phyloP scores from a whole-genome alignment of 1,140 invertebrate species.

The Lepidotrigona ventralis region DNA sequence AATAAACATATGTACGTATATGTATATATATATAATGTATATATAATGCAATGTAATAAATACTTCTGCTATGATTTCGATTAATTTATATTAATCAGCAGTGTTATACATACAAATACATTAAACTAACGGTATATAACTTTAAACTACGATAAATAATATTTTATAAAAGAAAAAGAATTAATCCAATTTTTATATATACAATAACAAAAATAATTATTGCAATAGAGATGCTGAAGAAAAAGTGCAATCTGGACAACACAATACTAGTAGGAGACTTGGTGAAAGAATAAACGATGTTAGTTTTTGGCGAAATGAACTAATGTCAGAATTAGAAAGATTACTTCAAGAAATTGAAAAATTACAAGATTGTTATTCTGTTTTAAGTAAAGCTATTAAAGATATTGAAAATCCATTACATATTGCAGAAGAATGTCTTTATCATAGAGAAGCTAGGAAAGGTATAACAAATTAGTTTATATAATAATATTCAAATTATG shows the following conservation, averaged over 20 bases:
- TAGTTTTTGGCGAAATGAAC: slow-evolving; percentile 96
- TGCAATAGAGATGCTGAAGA: slow-evolving; percentile 87
- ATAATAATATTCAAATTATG: background rate
- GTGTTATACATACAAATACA: too few relatives aligned
- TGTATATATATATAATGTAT: background rate
- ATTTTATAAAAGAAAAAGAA: background rate
- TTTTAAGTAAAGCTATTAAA: slow-evolving; percentile 90
- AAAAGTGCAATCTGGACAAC: slow-evolving; percentile 86
- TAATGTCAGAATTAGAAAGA: slow-evolving; percentile 91
- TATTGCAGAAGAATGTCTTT: slow-evolving; percentile 95
- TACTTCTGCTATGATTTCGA: background rate
- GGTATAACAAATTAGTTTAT: slow-evolving; percentile 77
- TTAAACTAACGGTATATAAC: background rate
- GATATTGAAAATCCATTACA: slow-evolving; percentile 94
- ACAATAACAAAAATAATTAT: slow-evolving; percentile 19
- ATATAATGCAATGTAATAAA: background rate
- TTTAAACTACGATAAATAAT: background rate
- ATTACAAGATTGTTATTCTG: slow-evolving; percentile 89
- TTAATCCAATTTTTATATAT: background rate
- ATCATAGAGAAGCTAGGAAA: slow-evolving; percentile 92
- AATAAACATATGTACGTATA: too few relatives aligned
- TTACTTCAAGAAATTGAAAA: slow-evolving; percentile 90
- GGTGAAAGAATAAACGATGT: slow-evolving; percentile 95
- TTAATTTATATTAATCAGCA: background rate
- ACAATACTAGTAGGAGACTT: slow-evolving; percentile 88